phyloP scores from a whole-genome alignment of 2,113 vertebrate genomes.

The Thunnus thynnus region DNA sequence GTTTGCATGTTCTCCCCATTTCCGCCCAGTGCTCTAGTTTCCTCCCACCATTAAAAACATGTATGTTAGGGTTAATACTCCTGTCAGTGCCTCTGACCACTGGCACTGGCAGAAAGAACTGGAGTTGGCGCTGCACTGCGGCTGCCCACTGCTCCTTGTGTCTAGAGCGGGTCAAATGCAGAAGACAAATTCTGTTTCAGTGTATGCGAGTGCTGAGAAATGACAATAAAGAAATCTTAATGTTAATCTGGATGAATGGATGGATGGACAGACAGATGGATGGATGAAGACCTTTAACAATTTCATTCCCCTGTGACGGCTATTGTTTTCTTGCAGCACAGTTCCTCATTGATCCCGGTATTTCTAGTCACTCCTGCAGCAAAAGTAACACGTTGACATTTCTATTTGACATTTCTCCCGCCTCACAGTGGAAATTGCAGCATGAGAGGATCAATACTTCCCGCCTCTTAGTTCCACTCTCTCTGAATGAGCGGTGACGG shows the following conservation, averaged over 20 bases:
- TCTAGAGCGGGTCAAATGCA: too few species aligned
- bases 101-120: too few species aligned
- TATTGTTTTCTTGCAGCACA: conserved; percentile 44
- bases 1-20: too few species aligned
- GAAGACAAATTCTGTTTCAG: too few species aligned
- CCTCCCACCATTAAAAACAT: too few species aligned
- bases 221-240: too few species aligned
- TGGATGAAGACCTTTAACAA: conserved; percentile 37
- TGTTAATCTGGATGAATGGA: not conserved
- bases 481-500: conserved; percentile 38
- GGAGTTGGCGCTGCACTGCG: too few species aligned
- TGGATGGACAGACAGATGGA: not conserved
- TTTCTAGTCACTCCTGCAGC: conserved; percentile 39
- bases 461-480: conserved; percentile 54
- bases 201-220: too few species aligned
- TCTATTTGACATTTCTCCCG: conserved; percentile 59
- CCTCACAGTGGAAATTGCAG: conserved; percentile 49
- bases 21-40: too few species aligned
- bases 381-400: conserved; percentile 66
- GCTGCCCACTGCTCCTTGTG: too few species aligned
- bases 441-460: conserved; percentile 66
- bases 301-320: conserved; percentile 15
- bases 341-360: conserved; percentile 32
- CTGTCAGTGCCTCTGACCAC: too few species aligned
- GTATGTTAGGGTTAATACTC: too few species aligned